Percentiles rank a stretch among this genome's conserved stretches.
Evolutionary conservation across 2,888 invertebrate genomes (phyloP).

Genomic region (Brachylomia viminalis): DNA sequence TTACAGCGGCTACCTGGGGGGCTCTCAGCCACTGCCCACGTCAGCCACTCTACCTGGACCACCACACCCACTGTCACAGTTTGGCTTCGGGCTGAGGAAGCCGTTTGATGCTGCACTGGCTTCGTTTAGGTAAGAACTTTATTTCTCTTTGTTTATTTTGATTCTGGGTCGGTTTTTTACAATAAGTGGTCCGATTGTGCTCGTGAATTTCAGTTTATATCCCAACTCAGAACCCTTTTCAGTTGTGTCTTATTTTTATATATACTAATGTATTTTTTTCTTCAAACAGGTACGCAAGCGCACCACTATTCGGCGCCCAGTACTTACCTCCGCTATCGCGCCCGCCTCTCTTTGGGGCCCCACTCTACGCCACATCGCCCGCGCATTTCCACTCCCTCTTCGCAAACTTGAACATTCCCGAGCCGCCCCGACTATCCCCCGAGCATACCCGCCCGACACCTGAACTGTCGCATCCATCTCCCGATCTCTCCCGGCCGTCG

Average conservation of each 20-base stretch:
- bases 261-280: slow-evolving; percentile 38
- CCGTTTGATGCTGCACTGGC: slow-evolving; percentile 93
- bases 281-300: slow-evolving; percentile 83
- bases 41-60: slow-evolving; percentile 93
- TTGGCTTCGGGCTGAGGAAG: slow-evolving; percentile 94
- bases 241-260: neutral
- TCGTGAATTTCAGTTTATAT: neutral
- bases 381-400: slow-evolving; percentile 96
- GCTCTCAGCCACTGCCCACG: slow-evolving; percentile 91
- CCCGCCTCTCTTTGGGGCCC: slow-evolving; percentile 84
- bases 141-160: neutral
- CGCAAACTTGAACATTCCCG: slow-evolving; percentile 93
- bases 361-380: slow-evolving; percentile 86
- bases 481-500: slow-evolving; percentile 73
- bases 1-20: slow-evolving; percentile 95
- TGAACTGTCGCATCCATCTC: slow-evolving; percentile 79
- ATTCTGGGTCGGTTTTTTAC: neutral
- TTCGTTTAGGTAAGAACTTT: slow-evolving; percentile 91
- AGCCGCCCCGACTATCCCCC: slow-evolving; percentile 82
- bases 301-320: slow-evolving; percentile 85
- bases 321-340: slow-evolving; percentile 85
- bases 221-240: neutral
- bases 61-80: slow-evolving; percentile 94
- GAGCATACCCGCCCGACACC: slow-evolving; percentile 78
- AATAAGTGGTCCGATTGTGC: neutral